Base-by-base conservation (phyloP, 2,888 invertebrate genomes). In the Meloe dianella region DNA sequence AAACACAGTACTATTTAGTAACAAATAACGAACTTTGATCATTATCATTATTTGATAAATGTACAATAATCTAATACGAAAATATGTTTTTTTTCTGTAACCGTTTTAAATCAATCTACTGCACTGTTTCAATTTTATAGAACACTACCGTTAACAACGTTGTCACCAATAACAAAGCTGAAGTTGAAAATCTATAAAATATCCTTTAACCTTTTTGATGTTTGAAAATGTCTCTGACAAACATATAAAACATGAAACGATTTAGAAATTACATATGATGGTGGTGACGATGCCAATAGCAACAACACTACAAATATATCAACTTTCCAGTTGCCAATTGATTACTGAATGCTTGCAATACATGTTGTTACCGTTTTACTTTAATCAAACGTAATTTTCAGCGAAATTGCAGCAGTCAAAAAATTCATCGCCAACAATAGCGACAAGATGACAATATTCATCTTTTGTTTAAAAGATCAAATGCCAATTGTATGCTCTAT, bases 351-450 rank as follows among this genome's bases (percentile, higher is more conserved):
- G 22, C 10, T 51, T 51, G 20, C 47, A 20, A 20, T 51, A 51
- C 22, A 51, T 9, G 47, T 51, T 51, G 47, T 51, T 51, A 8
- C 22, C 22, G 22, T 51, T 51, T 51, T 51, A 10, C 47, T 10
- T 20, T 6, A 51, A 51, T 51, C 47, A 51, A 51, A 51, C 47
- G 47, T 51, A 10, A 51, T 51, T 51, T 51, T 51, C 22, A 22
- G 22, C 22, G 47, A 51, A 51, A 51, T 51, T 51, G 22, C 47
- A 51, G 22, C 3, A 51, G 47, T 20, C 47, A 20, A 22, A 22
- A 22, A 20, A 51, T 22, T 20, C 20, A 47, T 47, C 38, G 38
- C 14, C 38, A 0, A 38, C n/a, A 38, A 38, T 38, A 20, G n/a
- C n/a, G n/a, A n/a, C n/a, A n/a, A n/a, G n/a, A 38, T n/a, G 38